Conservation (phyloP, 2,888 invertebrate species). For the Drosophila lutescens region DNA sequence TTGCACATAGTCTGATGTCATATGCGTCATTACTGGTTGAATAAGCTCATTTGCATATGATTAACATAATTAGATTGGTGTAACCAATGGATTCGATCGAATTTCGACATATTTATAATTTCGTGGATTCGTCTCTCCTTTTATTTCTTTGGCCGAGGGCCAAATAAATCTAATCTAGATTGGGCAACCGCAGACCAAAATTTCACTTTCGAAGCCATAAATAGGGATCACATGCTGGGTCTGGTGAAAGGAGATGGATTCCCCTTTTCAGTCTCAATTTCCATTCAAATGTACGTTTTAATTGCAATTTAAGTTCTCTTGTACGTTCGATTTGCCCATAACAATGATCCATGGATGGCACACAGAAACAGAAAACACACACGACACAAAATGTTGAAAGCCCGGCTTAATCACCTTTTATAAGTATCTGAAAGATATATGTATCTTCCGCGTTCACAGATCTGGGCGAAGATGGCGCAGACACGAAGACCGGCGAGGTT, state of each 20-base stretch:
- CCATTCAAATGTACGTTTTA: slow-evolving; percentile 19
- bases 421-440: slow-evolving; percentile 8
- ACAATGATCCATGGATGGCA: slow-evolving; percentile 5
- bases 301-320: slow-evolving; percentile 42
- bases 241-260: slow-evolving; percentile 58
- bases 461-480: slow-evolving; percentile 47
- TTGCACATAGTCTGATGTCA: slow-evolving; percentile 8
- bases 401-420: slow-evolving; percentile 43
- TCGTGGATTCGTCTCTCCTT: slow-evolving; percentile 6
- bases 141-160: slow-evolving; percentile 28
- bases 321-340: slow-evolving; percentile 16
- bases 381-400: slow-evolving; percentile 16
- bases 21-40: slow-evolving; percentile 18
- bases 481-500: slow-evolving; percentile 43
- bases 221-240: slow-evolving; percentile 39
- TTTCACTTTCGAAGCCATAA: slow-evolving; percentile 62
- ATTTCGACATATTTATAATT: slow-evolving; percentile 14
- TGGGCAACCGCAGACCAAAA: slow-evolving; percentile 24
- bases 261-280: slow-evolving; percentile 5
- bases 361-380: slow-evolving; percentile 11
- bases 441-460: slow-evolving; percentile 24
- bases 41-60: slow-evolving; percentile 33
- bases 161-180: slow-evolving; percentile 22
- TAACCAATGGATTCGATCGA: slow-evolving; percentile 18
- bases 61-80: slow-evolving; percentile 25